Evolutionary conservation across 2,888 invertebrate species (phyloP).

Genomic region (Tipula unca): DNA sequence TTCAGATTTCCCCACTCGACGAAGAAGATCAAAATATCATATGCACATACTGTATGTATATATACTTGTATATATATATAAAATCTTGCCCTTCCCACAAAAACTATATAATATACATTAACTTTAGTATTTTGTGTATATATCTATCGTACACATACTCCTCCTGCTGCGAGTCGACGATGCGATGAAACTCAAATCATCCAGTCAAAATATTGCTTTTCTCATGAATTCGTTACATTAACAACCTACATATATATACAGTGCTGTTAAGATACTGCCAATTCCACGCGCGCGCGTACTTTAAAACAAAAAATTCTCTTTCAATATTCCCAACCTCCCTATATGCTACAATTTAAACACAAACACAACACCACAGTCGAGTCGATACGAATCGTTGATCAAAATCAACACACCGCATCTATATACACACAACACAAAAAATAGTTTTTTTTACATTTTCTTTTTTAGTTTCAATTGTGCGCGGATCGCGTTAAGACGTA

Average conservation of each 20-base stretch:
- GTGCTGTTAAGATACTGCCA: neutral
- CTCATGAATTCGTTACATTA: neutral
- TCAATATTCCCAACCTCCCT: neutral
- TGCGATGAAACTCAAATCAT: neutral
- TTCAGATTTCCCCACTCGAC: neutral
- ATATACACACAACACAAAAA: neutral
- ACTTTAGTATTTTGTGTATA: neutral
- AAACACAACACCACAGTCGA: too few relatives aligned
- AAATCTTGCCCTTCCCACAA: neutral
- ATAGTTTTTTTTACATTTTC: neutral
- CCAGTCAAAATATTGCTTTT: conserved; percentile 8
- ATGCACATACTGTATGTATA: neutral
- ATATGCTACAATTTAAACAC: neutral
- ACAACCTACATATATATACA: neutral
- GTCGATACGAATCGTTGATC: neutral
- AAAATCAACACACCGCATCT: neutral
- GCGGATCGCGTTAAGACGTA: neutral
- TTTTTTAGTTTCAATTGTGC: neutral
- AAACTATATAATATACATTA: neutral
- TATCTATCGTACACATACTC: neutral
- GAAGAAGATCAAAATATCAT: neutral
- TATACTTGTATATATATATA: neutral
- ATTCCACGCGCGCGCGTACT: neutral
- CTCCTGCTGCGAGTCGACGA: neutral
- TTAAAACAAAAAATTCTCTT: neutral